Percentiles rank a stretch among this genome's conserved stretches.
These are phyloP conservation scores for Diogma glabrata DNA, from an alignment of 2,888 invertebrate genomes.

Conservation along the genomic window DNA sequence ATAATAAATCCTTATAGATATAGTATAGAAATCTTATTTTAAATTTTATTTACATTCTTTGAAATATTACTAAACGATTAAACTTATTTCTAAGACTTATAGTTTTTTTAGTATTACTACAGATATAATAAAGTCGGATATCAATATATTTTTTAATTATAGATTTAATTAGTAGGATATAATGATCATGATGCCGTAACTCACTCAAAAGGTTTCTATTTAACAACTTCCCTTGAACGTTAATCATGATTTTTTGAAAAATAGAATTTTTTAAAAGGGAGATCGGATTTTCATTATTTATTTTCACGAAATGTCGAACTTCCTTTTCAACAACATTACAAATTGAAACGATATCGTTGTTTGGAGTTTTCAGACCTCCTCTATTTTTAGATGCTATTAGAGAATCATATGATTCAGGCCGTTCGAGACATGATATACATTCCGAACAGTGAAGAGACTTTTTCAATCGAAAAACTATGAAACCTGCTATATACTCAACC, in stretches of 20 bases:
- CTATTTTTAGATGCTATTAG: too few relatives aligned
- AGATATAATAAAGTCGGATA: background rate
- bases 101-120: background rate
- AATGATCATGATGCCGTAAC: slow-evolving; percentile 1
- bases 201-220: background rate
- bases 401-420: too few relatives aligned
- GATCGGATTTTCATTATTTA: too few relatives aligned
- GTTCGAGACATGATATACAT: too few relatives aligned
- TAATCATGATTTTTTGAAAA: background rate
- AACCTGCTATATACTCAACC: background rate
- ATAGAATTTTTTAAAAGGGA: too few relatives aligned
- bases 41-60: background rate
- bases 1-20: too few relatives aligned
- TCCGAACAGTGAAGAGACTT: background rate
- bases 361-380: too few relatives aligned
- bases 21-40: too few relatives aligned
- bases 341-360: too few relatives aligned
- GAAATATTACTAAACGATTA: slow-evolving; percentile 2
- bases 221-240: background rate
- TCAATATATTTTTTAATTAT: background rate
- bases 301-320: too few relatives aligned
- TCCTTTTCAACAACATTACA: too few relatives aligned
- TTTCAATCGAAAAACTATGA: background rate
- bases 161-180: background rate
- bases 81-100: background rate